Base-by-base conservation (phyloP, 2,888 invertebrate genomes). In the Tillus elongatus region DNA sequence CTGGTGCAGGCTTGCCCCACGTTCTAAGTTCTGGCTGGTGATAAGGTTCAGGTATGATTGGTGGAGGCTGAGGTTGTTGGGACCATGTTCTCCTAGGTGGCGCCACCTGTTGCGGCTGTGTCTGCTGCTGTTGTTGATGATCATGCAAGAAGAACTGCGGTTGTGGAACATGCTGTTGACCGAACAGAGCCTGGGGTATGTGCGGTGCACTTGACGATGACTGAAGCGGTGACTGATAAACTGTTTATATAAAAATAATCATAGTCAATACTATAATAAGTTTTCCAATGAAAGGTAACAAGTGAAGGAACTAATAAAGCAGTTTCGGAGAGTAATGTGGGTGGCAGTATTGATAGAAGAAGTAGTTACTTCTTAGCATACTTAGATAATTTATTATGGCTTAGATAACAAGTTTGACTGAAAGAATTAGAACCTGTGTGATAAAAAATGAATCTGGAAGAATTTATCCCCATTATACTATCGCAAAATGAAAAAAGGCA, bases 81-180 rank as follows among this genome's bases (percentile, higher is more conserved):
- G 79, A 77, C 81, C 81, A 81, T 2, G 80, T 82, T 50, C 80
- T 67, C 4, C 80, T 64, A 58, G 74, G 77, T 35, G 73, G 73
- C 38, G 68, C 60, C 3, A 63, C 57, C 11, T 65, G 63, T 13
- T 68, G 66, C 33, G 68, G 67, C 24, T 47, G 74, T 46, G 73
- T 64, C 62, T 68, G 62, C 40, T 62, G 59, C 40, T 61, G 58
- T 15, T 66, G 51, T 10, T 65, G 70, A 44, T 73, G 72, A 54
- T 84, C 83, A 60, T 87, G 85, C 51, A 86, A 68, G 66, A 80
- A 87, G 66, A 85, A 86, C 63, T 83, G 80, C 47, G 74, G 71
- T 42, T 74, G 70, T 3, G 45, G 43, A 15, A 47, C 39, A 14
- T 68, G 67, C 43, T 75, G 72, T 47, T 71, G 68, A 31, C 73